Conservation (phyloP, 37 sponge, comb jelly and placozoan genomes). For the Agelas oroides region DNA sequence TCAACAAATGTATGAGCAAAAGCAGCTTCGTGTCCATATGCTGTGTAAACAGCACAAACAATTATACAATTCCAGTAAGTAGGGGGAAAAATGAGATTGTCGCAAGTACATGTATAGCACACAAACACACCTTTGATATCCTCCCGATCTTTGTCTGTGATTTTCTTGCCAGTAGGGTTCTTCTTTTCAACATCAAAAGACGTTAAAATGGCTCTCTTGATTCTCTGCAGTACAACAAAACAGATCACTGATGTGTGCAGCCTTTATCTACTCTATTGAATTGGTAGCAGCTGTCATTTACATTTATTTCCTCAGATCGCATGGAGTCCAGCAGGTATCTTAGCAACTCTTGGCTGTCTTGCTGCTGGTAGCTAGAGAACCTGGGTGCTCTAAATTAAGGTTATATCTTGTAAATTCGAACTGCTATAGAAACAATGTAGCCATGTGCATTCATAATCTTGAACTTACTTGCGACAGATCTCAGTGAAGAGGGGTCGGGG, state of each 20-base stretch:
- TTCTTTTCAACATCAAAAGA: conserved; percentile 12
- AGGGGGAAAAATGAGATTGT: too few species aligned
- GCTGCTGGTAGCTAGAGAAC: conserved; percentile 81
- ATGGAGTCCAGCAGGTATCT: conserved; percentile 79
- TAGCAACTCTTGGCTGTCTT: conserved; percentile 95
- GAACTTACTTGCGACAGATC: conserved; percentile 58
- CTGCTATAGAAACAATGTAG: background rate
- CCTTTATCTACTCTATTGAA: too few species aligned
- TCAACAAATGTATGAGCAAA: conserved; percentile 81
- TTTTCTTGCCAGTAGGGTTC: background rate
- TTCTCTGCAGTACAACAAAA: conserved; percentile 53
- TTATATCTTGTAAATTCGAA: background rate
- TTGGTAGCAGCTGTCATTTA: too few species aligned
- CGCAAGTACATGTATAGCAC: too few species aligned
- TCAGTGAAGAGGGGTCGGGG: conserved; percentile 61
- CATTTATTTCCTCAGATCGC: conserved; percentile 80
- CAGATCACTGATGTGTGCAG: too few species aligned
- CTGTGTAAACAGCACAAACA: conserved; percentile 3
- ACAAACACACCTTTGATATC: conserved; percentile 74
- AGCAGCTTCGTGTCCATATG: conserved; percentile 50
- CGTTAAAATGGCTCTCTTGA: conserved; percentile 56
- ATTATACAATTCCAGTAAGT: too few species aligned
- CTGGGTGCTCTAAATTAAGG: conserved; percentile 53
- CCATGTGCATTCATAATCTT: background rate
- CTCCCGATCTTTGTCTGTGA: conserved; percentile 59